These are phyloP conservation scores for Zosterops hypoxanthus DNA, from an alignment of 2,113 vertebrate genomes.

Conservation along the genomic window DNA sequence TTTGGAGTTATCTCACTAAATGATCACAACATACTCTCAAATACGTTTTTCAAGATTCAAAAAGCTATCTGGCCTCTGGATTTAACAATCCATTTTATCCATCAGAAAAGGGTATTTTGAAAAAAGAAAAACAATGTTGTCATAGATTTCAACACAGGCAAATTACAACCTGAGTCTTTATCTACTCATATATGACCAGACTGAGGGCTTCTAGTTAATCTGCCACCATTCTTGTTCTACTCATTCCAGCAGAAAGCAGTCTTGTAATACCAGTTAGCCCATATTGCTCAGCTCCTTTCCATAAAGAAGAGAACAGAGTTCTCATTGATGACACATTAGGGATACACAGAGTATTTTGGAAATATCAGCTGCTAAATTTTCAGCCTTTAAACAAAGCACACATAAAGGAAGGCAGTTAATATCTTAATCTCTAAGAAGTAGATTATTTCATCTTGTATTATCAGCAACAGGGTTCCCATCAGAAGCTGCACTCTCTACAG, in stretches of 20 bases:
- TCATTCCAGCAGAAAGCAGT: neutral
- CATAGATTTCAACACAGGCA: neutral
- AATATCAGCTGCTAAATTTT: neutral
- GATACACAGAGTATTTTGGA: neutral
- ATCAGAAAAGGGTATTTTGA: neutral
- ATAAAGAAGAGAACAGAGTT: neutral
- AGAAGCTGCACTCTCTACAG: neutral
- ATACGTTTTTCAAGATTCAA: neutral
- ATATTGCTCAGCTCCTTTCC: neutral
- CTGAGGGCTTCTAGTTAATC: neutral
- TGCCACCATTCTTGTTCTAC: neutral
- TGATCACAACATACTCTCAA: neutral
- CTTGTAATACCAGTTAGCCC: neutral
- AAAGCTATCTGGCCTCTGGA: neutral
- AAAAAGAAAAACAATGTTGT: neutral
- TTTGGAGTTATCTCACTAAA: neutral
- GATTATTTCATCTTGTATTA: neutral
- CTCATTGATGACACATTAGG: neutral
- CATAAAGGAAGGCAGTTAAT: neutral
- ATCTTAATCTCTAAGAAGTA: neutral
- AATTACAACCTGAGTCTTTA: neutral
- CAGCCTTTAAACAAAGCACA: neutral
- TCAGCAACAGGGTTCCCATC: neutral
- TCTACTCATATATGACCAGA: neutral
- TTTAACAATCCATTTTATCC: neutral